Evolutionary conservation across 2,113 vertebrate genomes (phyloP), one percentile per base, ranked within the genome.

Genomic region (Galeopterus variegatus): DNA sequence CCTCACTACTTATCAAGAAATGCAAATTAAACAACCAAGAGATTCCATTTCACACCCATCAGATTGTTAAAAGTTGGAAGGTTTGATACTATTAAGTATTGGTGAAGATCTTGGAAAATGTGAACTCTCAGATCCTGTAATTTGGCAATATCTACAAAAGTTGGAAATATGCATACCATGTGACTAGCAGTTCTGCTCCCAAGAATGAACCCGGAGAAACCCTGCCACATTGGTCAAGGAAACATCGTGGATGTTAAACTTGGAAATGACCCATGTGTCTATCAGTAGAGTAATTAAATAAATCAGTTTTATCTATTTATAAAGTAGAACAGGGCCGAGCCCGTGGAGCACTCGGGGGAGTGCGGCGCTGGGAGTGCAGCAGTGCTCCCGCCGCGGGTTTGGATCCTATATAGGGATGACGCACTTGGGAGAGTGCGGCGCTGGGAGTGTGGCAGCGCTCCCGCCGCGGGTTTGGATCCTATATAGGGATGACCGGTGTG

Each of bases 151-250:
- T 12, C 54, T 65, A 24, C 17, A 58, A 64, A 92, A 79, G 36
- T 8, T 72, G 31, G 62, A 79, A 94, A 64, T 62, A 72, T 12
- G 45, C 45, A 21, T 19, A 33, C 28, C 45, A 8, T 56, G 41
- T 93, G 82, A 87, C 82, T 69, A 64, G 8, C 14, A 41, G 7
- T 65, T 86, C 73, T 52, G 33, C 50, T 93, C 21, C 31, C 77
- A n/a, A 86, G 82, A 93, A 77, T 31, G 54, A 62, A 58, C 19
- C 52, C 33, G 33, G 48, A 91, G 64, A 95, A 79, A 88, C 31
- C 48, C 60, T 45, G 58, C 54, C 36, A 48, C 28, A 21, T 14
- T 45, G n/a, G 45, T 19, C 33, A 79, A 88, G 56, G 70, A 92
- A 91, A 72, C n/a, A 45, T 23, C n/a, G n/a, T 50, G 31, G 62